A percentile compares a stretch with the other conserved stretches of the same genome.
phyloP scores from a whole-genome alignment of 2,113 vertebrate species.

The Chaetorhynchus papuensis region DNA sequence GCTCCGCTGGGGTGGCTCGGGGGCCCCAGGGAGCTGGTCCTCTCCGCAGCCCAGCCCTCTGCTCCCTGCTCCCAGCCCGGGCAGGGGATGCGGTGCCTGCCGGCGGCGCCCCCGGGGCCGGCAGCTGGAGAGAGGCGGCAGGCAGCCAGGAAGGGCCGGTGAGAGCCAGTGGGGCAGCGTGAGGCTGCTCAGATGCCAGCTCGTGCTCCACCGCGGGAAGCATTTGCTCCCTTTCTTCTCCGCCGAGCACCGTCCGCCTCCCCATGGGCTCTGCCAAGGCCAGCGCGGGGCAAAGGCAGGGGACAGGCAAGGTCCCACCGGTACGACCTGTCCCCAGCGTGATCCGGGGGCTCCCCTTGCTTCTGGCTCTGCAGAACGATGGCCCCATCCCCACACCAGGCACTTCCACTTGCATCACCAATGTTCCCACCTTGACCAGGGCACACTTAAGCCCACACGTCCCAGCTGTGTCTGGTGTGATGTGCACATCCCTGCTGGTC shows the following conservation, averaged over 20 bases:
- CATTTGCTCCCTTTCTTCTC: background rate
- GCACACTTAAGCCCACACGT: rapidly evolving
- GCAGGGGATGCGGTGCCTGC: background rate
- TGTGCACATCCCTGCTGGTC: rapidly evolving
- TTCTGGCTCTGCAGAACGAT: background rate
- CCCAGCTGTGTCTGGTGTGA: background rate
- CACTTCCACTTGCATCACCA: rapidly evolving
- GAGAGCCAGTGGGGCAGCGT: background rate
- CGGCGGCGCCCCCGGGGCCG: background rate
- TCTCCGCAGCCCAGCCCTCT: background rate
- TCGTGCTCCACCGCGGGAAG: background rate
- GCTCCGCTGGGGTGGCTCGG: background rate
- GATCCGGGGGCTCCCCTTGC: background rate
- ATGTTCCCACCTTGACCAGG: background rate
- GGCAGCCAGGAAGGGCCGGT: background rate
- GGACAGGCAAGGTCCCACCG: background rate
- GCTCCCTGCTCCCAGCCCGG: background rate
- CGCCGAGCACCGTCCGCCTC: rapidly evolving
- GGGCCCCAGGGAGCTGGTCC: background rate
- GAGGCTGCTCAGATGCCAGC: slow-evolving; percentile 1
- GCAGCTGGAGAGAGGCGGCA: background rate
- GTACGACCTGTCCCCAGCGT: background rate
- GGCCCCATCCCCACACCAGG: background rate
- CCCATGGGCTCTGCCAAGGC: background rate
- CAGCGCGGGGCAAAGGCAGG: background rate